Percentiles rank a stretch among this genome's conserved stretches.
phyloP scores from a whole-genome alignment of 2,113 vertebrate genomes.

The Poeciliopsis turrubarensis region DNA sequence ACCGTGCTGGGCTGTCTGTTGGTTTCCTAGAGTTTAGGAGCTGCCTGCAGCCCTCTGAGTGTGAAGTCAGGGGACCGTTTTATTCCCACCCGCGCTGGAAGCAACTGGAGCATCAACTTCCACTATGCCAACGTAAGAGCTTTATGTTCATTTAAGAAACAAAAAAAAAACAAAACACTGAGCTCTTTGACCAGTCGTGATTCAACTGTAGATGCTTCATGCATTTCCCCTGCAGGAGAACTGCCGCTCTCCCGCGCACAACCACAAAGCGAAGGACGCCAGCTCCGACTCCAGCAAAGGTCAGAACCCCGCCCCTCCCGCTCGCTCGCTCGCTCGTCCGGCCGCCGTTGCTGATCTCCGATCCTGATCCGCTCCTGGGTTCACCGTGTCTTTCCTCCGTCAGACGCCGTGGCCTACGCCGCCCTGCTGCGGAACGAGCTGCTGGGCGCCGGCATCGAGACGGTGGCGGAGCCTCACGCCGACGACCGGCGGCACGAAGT shows the following conservation, averaged over 20 bases:
- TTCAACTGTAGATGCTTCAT: not conserved
- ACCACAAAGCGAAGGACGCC: slow-evolving; percentile 80
- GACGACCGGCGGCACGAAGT: slow-evolving; percentile 77
- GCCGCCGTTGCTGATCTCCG: not conserved
- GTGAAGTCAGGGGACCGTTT: slow-evolving; percentile 83
- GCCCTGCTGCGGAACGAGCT: slow-evolving; percentile 84
- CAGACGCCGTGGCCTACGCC: slow-evolving; percentile 83
- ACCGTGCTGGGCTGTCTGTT: not conserved
- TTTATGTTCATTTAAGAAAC: not conserved
- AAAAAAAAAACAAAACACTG: not conserved
- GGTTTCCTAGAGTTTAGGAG: slow-evolving; percentile 66
- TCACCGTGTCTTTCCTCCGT: not conserved
- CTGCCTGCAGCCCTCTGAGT: slow-evolving; percentile 76
- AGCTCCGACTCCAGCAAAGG: slow-evolving; percentile 83
- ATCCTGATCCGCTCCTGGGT: not conserved
- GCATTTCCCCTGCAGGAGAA: slow-evolving; percentile 77
- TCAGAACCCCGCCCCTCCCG: slow-evolving; percentile 24
- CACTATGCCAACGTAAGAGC: slow-evolving; percentile 81
- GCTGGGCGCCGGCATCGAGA: slow-evolving; percentile 81
- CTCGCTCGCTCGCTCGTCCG: not conserved
- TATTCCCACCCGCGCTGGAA: slow-evolving; percentile 83
- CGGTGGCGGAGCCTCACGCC: slow-evolving; percentile 77
- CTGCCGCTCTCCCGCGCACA: slow-evolving; percentile 81
- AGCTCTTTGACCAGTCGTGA: not conserved
- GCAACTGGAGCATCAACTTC: slow-evolving; percentile 87